Conservation (phyloP, 2,113 vertebrate genomes). For the Lampris megalopsis region DNA sequence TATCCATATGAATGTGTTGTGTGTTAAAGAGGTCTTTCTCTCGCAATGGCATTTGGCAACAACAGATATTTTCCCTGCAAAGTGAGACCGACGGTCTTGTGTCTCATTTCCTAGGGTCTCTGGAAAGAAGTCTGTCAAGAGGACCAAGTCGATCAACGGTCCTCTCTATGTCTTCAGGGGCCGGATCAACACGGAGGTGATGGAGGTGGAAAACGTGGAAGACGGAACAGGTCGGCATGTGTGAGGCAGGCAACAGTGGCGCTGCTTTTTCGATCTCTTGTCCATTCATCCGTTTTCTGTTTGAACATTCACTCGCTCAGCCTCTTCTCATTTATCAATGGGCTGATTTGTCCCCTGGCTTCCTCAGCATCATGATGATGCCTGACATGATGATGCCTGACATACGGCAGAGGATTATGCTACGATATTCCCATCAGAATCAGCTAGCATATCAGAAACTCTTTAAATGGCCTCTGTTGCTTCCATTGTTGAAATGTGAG, state of each 20-base stretch:
- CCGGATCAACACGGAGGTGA: slow-evolving; percentile 98
- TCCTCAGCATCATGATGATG: too few relatives aligned
- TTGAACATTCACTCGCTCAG: not conserved
- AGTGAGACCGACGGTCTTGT: slow-evolving; percentile 50
- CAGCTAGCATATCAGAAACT: too few relatives aligned
- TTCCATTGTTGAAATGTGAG: not conserved
- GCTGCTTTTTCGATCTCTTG: slow-evolving; percentile 13
- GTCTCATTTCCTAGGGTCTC: slow-evolving; percentile 86
- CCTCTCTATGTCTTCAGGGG: slow-evolving; percentile 97
- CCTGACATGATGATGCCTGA: too few relatives aligned
- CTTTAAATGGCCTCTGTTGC: too few relatives aligned
- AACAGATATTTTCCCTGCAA: slow-evolving; percentile 48
- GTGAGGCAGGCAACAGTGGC: slow-evolving; percentile 1
- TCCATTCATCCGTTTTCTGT: slow-evolving; percentile 32
- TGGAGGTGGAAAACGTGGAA: slow-evolving; percentile 99
- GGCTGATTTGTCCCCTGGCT: not conserved
- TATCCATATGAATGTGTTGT: slow-evolving; percentile 28
- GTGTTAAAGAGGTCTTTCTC: slow-evolving; percentile 32
- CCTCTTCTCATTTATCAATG: not conserved
- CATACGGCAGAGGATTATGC: too few relatives aligned
- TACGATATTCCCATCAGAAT: too few relatives aligned
- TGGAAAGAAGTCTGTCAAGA: slow-evolving; percentile 94
- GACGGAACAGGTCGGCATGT: slow-evolving; percentile 93
- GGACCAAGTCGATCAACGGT: slow-evolving; percentile 97
- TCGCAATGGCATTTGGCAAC: slow-evolving; percentile 40